Base-by-base conservation (phyloP, 2,113 vertebrate species). In the Hypomesus transpacificus region DNA sequence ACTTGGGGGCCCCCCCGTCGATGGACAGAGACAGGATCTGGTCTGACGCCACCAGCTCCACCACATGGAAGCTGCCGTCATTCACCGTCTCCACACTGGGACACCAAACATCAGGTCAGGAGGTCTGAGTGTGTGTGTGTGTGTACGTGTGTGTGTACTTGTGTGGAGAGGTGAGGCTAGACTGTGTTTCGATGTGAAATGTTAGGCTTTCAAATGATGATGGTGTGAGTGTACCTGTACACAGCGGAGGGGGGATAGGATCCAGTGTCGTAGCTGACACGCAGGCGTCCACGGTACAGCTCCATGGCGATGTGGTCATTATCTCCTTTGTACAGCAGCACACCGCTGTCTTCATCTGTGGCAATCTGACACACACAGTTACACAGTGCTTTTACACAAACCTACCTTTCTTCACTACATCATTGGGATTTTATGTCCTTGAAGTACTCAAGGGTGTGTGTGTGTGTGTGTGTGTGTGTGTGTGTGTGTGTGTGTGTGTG, bases 11-110 rank as follows among this genome's bases (percentile, higher is more conserved):
- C 73, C 97, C 97, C 70, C 97, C 97, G 79, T 99, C 96, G 31
- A 99, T 90, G 16, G 95, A 95, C 53, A 99, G 91, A 50, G 95
- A 98, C 2, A 99, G 89, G 73, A 93, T 95, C 74, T 98, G 94
- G 77, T 98, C 97, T 82, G 94, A 87, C 31, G 95, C 92, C 28
- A 96, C 89, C 70, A 99, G 89, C 84, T 99, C 96, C 87, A 99
- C 95, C 26, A 94, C 92, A 62, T 99, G 97, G 80, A 99, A 98
- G 80, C 93, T 94, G 2, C 97, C 97, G 79, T 99, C 97, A 70
- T 98, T 99, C 85, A 99, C 96, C 0, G 96, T 99, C 91, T 99
- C 97, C 84, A 96, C 95, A 8, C 97, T 98, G 52, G 54, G 50
- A 71, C 51, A 31, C 51, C 14, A 24, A 24, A 22, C 51, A 50